Conservation (phyloP, 2,797 vertebrate species). For the Halcyon leucocephala region DNA sequence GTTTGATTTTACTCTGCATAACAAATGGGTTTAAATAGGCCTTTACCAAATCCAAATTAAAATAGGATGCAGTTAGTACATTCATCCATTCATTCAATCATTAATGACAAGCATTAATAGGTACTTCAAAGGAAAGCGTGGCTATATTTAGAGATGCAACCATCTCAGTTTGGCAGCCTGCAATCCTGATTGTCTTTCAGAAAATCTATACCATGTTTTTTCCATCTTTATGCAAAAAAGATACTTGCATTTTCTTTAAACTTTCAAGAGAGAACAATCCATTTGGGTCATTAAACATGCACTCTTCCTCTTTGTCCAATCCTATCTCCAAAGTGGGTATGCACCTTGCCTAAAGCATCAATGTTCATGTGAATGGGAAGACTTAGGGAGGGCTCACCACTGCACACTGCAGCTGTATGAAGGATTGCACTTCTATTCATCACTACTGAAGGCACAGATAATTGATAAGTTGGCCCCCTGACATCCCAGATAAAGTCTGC, state of each 20-base stretch:
- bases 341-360: not conserved
- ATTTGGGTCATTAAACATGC: not conserved
- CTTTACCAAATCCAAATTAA: not conserved
- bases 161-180: not conserved
- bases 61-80: not conserved
- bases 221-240: not conserved
- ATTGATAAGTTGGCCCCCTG: not conserved
- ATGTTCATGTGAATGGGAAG: not conserved
- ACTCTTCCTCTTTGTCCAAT: not conserved
- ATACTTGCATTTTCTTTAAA: not conserved
- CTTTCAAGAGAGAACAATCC: not conserved
- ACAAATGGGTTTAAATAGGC: not conserved
- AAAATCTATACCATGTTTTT: not conserved
- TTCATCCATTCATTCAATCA: not conserved
- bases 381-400: not conserved
- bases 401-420: not conserved
- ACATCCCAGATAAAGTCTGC: not conserved
- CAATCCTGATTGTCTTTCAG: not conserved
- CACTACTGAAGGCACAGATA: slow-evolving; percentile 19
- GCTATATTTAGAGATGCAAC: not conserved
- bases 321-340: not conserved
- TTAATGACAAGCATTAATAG: slow-evolving; percentile 22
- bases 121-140: not conserved
- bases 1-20: not conserved
- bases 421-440: not conserved